phyloP scores from a whole-genome alignment of 2,113 vertebrate species.

The Festucalex cinctus region DNA sequence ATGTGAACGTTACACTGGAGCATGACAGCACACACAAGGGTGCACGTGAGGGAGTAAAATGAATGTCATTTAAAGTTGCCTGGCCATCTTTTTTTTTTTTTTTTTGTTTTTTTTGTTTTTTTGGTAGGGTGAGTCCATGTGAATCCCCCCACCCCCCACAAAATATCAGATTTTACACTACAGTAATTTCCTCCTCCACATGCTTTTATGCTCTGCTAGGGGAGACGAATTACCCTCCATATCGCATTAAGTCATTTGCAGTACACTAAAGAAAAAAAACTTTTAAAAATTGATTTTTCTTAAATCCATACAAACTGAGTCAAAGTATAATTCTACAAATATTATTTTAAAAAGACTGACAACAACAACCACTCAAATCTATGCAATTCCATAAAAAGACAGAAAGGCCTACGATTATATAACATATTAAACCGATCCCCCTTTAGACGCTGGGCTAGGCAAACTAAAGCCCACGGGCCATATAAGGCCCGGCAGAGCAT shows the following conservation, averaged over 20 bases:
- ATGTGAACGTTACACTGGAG: background rate
- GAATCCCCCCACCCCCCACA: background rate
- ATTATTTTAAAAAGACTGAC: too few species aligned
- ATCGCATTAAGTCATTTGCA: background rate
- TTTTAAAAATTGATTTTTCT: too few species aligned
- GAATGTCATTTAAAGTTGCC: slow-evolving; percentile 4
- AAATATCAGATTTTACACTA: slow-evolving; percentile 21
- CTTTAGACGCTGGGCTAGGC: slow-evolving; percentile 56
- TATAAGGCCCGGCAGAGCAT: background rate
- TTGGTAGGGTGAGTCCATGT: slow-evolving; percentile 4
- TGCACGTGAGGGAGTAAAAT: slow-evolving; percentile 2
- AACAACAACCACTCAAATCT: background rate
- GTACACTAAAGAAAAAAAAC: background rate
- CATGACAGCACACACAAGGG: slow-evolving; percentile 6
- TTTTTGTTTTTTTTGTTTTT: slow-evolving; percentile 15
- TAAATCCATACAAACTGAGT: background rate
- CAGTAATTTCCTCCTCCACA: slow-evolving; percentile 20
- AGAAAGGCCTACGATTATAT: slow-evolving; percentile 53
- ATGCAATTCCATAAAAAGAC: slow-evolving; percentile 17
- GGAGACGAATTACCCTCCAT: background rate
- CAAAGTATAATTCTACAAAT: background rate
- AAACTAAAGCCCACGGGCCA: background rate
- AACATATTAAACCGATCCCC: slow-evolving; percentile 61
- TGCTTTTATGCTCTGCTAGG: slow-evolving; percentile 14
- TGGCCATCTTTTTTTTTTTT: background rate